A percentile compares a stretch with the other conserved stretches of the same genome.
Conservation (phyloP, 2,888 invertebrate genomes). For the Limnephilus rhombicus region DNA sequence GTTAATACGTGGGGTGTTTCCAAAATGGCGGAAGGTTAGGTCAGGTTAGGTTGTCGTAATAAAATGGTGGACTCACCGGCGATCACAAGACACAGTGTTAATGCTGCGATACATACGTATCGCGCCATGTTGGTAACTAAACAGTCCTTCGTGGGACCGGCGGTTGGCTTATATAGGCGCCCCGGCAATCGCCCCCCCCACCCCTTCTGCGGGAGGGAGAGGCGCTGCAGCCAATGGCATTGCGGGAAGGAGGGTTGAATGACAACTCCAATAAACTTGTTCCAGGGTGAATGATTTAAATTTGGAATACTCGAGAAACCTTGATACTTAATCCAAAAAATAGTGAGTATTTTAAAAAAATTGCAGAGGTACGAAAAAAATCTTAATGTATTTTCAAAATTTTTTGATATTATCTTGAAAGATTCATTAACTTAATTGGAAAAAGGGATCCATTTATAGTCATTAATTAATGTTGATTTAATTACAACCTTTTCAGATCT, state of each 20-base stretch:
- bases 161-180: constrained; percentile 78
- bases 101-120: constrained; percentile 78
- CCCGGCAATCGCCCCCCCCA: constrained; percentile 76
- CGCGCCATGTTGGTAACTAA: constrained; percentile 80
- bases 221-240: constrained; percentile 46
- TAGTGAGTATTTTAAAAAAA: neutral
- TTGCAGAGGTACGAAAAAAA: neutral
- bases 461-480: neutral
- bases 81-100: constrained; percentile 78
- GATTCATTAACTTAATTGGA: neutral
- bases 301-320: neutral
- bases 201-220: constrained; percentile 61
- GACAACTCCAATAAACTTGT: neutral
- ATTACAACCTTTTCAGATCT: neutral
- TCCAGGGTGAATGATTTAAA: constrained; percentile 16
- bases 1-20: constrained; percentile 31
- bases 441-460: neutral
- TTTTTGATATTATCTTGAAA: neutral
- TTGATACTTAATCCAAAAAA: neutral
- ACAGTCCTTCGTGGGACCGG: constrained; percentile 78
- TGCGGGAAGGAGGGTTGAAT: constrained; percentile 55
- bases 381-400: neutral
- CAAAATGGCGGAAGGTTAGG: constrained; percentile 57
- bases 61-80: constrained; percentile 74
- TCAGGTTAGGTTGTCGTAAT: constrained; percentile 41